Evolutionary conservation across 2,888 invertebrate genomes (phyloP), one percentile per base, ranked within the genome.

Genomic region (Macaria liturata): DNA sequence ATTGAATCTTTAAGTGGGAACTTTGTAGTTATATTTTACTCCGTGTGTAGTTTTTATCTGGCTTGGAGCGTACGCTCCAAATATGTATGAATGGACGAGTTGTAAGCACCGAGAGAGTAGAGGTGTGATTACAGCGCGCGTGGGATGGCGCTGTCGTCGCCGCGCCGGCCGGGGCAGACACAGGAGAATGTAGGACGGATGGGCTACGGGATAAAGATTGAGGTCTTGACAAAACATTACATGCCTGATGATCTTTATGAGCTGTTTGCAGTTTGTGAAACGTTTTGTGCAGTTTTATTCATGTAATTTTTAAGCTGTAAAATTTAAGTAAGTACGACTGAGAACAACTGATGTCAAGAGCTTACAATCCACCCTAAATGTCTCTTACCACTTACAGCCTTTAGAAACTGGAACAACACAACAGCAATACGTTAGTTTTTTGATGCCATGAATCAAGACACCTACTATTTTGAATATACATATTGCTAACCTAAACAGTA

Each of bases 61-160:
- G 20, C 20, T 20, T 20, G 20, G 2, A 20, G 20, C 20, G 20
- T 20, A 20, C 20, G 20, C 75, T 80, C 79, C 80, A 83, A 81
- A 83, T 82, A 85, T 83, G 83, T 76, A 85, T 87, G 86, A 88
- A 88, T 88, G 86, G 82, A 83, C 81, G 76, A 67, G 71, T 74
- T 73, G 74, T 74, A 67, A 75, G 77, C 72, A 72, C 72, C 67
- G 72, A 81, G 84, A 86, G 86, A 88, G 84, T 84, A 86, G 86
- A 88, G 84, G 84, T 87, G 85, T 88, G 88, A 88, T 90, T 88
- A 89, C 88, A 86, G 81, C 75, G 54, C 76, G 78, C 80, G 88
- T 88, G 91, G 88, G 90, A 8, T 89, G 91, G 84, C 74, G 76
- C 86, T 90, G 90, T 91, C 90, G 86, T 87, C 90, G 84, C 72